These are phyloP conservation scores for Telmatochromis sp. DNA, from an alignment of 2,113 vertebrate species.

Conservation along the genomic window DNA sequence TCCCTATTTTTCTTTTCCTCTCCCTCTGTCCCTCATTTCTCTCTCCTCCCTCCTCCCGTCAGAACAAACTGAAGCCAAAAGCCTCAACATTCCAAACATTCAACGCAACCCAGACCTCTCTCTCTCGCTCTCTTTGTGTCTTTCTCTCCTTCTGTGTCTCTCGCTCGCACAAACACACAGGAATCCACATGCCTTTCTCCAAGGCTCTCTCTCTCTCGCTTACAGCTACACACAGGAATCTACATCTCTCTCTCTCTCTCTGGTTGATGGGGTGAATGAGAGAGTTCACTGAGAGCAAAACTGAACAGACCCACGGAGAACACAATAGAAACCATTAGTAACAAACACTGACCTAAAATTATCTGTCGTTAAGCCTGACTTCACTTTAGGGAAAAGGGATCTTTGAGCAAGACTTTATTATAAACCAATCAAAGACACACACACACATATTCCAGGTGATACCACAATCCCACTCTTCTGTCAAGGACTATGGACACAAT, in stretches of 20 bases:
- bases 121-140: background rate
- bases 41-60: constrained; percentile 16
- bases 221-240: constrained; percentile 24
- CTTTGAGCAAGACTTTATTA: background rate
- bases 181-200: constrained; percentile 30
- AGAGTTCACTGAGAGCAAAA: constrained; percentile 40
- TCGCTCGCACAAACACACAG: constrained; percentile 29
- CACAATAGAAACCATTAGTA: background rate
- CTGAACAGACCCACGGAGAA: background rate
- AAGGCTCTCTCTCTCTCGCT: background rate
- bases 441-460: background rate
- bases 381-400: background rate
- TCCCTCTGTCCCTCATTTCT: background rate
- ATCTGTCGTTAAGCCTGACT: background rate
- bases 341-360: background rate
- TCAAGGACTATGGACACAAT: background rate
- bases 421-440: background rate
- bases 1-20: background rate
- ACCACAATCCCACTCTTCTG: background rate
- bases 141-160: background rate
- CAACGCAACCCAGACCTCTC: constrained; percentile 48
- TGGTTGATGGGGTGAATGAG: constrained; percentile 16
- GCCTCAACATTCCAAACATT: constrained; percentile 65
- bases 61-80: constrained; percentile 40
- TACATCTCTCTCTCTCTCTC: background rate